Percentiles rank a stretch among this genome's conserved stretches.
phyloP scores from a whole-genome alignment of 1,140 invertebrate genomes.

The Orchesella cincta region DNA sequence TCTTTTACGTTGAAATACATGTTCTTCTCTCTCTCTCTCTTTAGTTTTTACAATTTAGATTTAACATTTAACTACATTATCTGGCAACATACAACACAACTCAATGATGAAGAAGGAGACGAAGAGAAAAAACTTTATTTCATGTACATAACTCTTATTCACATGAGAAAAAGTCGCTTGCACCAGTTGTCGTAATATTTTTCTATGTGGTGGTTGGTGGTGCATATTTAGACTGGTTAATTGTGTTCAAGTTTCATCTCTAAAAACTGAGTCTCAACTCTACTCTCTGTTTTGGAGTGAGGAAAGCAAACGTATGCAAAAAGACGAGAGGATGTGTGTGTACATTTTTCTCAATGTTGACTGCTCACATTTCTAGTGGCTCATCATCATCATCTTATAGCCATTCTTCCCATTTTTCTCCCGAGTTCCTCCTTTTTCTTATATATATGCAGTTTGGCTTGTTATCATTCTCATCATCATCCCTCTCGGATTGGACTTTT shows the following conservation, averaged over 20 bases:
- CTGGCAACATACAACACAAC: not conserved
- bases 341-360: not conserved
- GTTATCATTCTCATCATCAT: too few relatives aligned
- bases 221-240: not conserved
- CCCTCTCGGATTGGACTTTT: too few relatives aligned
- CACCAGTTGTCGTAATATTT: slow-evolving; percentile 8
- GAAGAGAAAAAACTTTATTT: not conserved
- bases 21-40: not conserved
- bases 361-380: not conserved
- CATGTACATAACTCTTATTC: not conserved
- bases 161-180: not conserved
- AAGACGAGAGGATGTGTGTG: not conserved
- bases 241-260: too few relatives aligned
- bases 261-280: too few relatives aligned
- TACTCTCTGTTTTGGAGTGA: too few relatives aligned
- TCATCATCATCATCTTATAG: not conserved
- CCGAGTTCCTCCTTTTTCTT: too few relatives aligned
- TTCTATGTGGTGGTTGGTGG: not conserved
- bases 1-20: not conserved
- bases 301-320: not conserved
- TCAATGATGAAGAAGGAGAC: not conserved
- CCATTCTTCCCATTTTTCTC: not conserved
- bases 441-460: too few relatives aligned
- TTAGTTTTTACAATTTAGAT: too few relatives aligned
- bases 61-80: too few relatives aligned